A percentile compares a stretch with the other conserved stretches of the same genome.
Evolutionary conservation across 2,797 vertebrate genomes (phyloP).

Genomic region (Somateria mollissima): DNA sequence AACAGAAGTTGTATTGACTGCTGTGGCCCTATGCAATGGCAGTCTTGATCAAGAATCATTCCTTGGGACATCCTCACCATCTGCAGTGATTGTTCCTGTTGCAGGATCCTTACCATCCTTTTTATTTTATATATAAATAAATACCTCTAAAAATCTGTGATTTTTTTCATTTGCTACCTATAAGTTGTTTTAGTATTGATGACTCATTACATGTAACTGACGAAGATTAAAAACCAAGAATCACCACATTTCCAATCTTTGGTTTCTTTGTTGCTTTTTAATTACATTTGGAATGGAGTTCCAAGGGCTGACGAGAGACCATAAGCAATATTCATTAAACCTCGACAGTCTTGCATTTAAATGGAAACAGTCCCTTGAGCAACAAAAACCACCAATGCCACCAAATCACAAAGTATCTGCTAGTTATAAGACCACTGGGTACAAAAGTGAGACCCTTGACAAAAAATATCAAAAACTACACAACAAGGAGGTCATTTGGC

Average conservation of each 20-base stretch:
- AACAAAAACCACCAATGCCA: background rate
- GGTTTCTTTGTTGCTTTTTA: background rate
- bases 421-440: background rate
- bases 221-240: background rate
- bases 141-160: background rate
- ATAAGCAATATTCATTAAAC: background rate
- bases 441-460: background rate
- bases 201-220: background rate
- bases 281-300: background rate
- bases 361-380: background rate
- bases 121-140: background rate
- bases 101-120: background rate
- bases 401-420: background rate
- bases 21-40: accelerated
- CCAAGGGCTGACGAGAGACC: background rate
- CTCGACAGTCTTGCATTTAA: background rate
- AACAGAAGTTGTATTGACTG: background rate
- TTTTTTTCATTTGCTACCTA: background rate
- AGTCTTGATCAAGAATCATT: background rate
- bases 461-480: background rate
- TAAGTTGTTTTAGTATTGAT: background rate
- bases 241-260: background rate
- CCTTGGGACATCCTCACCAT: background rate
- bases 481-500: background rate
- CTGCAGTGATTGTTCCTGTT: background rate